Conservation (phyloP, 2,888 invertebrate genomes). For the Euzetes globulus region DNA sequence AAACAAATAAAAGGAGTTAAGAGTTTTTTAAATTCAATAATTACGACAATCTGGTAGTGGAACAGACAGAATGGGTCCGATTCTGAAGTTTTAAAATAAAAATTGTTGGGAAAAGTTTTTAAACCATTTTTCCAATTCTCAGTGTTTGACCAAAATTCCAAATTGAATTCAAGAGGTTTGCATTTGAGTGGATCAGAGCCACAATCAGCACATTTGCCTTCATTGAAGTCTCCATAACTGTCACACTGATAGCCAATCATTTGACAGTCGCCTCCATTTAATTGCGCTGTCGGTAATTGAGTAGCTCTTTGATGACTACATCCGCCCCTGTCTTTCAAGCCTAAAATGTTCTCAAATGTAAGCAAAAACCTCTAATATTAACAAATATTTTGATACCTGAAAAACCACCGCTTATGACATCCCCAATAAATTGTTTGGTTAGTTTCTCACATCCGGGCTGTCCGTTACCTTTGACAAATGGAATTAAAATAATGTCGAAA, state of each 20-base stretch:
- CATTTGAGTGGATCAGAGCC: not conserved
- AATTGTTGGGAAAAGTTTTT: not conserved
- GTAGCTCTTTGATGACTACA: not conserved
- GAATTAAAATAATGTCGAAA: not conserved
- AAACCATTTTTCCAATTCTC: not conserved
- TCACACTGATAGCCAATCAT: not conserved
- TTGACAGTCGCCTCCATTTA: not conserved
- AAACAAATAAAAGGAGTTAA: not conserved
- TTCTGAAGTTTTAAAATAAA: not conserved
- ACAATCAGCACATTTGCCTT: slow-evolving; percentile 3
- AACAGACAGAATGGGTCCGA: not conserved
- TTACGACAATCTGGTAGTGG: slow-evolving; percentile 3
- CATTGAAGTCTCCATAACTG: not conserved
- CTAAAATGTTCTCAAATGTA: not conserved
- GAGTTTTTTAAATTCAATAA: not conserved
- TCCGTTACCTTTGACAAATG: not conserved
- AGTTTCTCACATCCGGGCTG: not conserved
- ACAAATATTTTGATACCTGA: not conserved
- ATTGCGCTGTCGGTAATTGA: not conserved
- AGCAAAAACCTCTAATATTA: too few relatives aligned
- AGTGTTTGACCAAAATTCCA: not conserved
- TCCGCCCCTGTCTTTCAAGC: not conserved
- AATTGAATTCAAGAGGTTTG: not conserved
- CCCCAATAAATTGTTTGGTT: not conserved
- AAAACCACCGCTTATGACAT: not conserved